Base-by-base conservation (phyloP, 2,888 invertebrate genomes). In the Drosophila multiciliata region DNA sequence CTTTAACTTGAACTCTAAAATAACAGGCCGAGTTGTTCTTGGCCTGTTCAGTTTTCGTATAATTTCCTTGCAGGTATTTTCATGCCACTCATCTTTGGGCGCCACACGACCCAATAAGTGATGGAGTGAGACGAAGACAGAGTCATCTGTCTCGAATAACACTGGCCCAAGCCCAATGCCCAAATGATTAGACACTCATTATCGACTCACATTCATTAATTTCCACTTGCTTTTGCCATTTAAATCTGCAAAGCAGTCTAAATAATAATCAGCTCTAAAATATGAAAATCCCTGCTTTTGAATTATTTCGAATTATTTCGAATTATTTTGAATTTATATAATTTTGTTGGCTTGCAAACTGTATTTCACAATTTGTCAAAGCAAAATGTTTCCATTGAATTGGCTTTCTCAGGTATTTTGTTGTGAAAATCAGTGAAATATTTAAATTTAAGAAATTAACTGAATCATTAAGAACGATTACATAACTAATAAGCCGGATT, bases 1-100 rank as follows among this genome's bases (percentile, higher is more conserved):
- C 88, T 87, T 87, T 89, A 89, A 87, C 87, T 89, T 87, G 88
- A 87, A 87, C 90, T 87, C 90, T 85, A 82, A 81, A 88, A 87
- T 85, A 87, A 89, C 90, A 89, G 73, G 52, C 78, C 69, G 71
- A 81, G 77, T 89, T 87, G 85, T 87, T 86, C 82, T 89, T 82
- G 85, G 89, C 80, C 84, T 84, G 87, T 78, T 87, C 82, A 85
- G 87, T 82, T 85, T 85, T 87, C 79, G 84, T 82, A 87, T 89
- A 86, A 84, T 84, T 84, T 88, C 75, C 89, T 82, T 73, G 79
- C 87, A 87, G 85, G 84, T 84, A 86, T 84, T 85, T 89, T 81
- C 87, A 79, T 79, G 74, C 82, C 89, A 71, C 84, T 76, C 82
- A 79, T 69, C 75, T 55, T 17, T 40, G 64, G 66, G 40, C 52